Base-by-base conservation (phyloP, 2,113 vertebrate genomes). In the Galbula dea region DNA sequence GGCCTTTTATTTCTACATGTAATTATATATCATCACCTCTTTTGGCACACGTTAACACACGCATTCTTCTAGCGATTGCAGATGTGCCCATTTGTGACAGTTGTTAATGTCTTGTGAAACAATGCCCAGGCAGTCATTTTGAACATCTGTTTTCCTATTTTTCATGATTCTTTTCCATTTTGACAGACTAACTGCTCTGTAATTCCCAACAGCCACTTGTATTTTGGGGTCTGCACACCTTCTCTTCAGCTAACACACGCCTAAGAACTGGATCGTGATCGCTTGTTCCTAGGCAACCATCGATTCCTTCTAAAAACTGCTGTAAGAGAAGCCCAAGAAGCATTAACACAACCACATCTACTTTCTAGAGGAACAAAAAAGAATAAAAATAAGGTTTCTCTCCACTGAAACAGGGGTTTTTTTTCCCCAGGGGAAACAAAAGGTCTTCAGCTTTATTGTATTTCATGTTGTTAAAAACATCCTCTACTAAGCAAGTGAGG, bases 261-360 rank as follows among this genome's bases (percentile, higher is more conserved):
- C 74, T 83, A 83, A 48, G 86, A 72, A 57, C 30, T 10, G 34
- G 58, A 76, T 84, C 12, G 22, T 54, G 89, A 93, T 88, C 20
- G 4, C 84, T 91, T 0, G 91, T 89, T 94, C 61, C 93, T 94
- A 96, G 29, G 93, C 94, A 96, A 94, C 96, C 95, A 96, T 93
- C 67, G 57, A 95, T 94, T 89, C 65, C 86, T 94, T 87, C 94
- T 93, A 71, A 83, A 96, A 92, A 95, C 93, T 95, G 93, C 80
- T 5, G 5, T 85, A 80, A 43, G 59, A 90, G 77, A 76, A 75
- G 75, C 65, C 91, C 82, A 95, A 93, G 80, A 66, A 89, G 45
- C 87, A 89, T 77, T 95, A 59, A 89, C 92, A 95, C 89, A 94
- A 92, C 52, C 74, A 54, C 58, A 61, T 8, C 59, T 43, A 89